A percentile compares a stretch with the other conserved stretches of the same genome.
phyloP scores from a whole-genome alignment of 2,888 invertebrate genomes.

The Acronicta leporina region DNA sequence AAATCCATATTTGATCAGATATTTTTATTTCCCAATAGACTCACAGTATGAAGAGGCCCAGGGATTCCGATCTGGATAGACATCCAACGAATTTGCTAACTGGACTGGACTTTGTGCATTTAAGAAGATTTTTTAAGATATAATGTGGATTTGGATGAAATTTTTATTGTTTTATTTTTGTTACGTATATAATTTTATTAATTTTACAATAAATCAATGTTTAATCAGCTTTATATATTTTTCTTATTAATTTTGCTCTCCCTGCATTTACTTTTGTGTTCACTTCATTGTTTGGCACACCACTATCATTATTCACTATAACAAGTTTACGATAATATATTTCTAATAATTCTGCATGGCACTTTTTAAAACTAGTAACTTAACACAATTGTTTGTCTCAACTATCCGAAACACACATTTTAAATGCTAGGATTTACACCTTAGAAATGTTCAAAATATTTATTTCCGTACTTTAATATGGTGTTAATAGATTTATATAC shows the following conservation, averaged over 20 bases:
- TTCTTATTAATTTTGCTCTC: conserved; percentile 47
- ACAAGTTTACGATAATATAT: not conserved
- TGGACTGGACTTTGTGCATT: conserved; percentile 77
- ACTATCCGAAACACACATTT: not conserved
- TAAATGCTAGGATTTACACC: too few species aligned
- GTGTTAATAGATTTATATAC: conserved; percentile 50
- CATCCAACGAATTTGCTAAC: conserved; percentile 66
- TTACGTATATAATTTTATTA: conserved; percentile 59
- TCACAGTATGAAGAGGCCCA: conserved; percentile 84
- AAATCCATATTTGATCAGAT: conserved; percentile 84
- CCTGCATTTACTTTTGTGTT: conserved; percentile 5
- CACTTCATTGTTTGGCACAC: not conserved
- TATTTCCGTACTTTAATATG: conserved; percentile 16
- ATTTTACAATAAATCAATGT: conserved; percentile 77
- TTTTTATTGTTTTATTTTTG: conserved; percentile 73
- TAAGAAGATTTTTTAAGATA: conserved; percentile 73
- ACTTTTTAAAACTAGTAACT: not conserved
- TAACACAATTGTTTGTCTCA: conserved; percentile 1
- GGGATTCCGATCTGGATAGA: conserved; percentile 64
- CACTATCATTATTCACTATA: not conserved
- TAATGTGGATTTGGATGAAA: conserved; percentile 81
- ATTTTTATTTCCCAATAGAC: conserved; percentile 84
- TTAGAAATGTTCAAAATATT: conserved; percentile 3
- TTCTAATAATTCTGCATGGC: conserved; percentile 17
- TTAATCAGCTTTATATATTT: conserved; percentile 71